Evolutionary conservation across 2,113 vertebrate species (phyloP), one percentile per base, ranked within the genome.

Genomic region (Xerus inauris): DNA sequence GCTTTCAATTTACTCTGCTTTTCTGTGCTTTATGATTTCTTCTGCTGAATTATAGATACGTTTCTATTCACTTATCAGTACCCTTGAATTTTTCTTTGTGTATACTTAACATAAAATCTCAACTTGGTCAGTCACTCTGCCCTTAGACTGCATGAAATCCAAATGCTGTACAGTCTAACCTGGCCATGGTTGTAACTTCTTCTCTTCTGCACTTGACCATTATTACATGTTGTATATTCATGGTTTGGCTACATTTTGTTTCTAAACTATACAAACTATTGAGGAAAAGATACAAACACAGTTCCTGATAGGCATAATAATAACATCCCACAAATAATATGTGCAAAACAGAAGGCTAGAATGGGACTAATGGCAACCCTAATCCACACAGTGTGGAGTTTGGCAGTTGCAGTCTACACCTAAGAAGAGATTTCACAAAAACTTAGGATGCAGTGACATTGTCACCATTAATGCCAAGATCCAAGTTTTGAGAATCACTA

Each of bases 141-240:
- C 6, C 32, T 49, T 32, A 20, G 17, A 24, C 42, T 32, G 12
- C 13, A 3, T 38, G 28, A 69, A 26, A 71, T 81, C 42, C 30
- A 49, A 1, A 8, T 4, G 17, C 28, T 5, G 47, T 24, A 1
- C 35, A 20, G 9, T 65, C 79, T 69, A 1, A n/a, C 13, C 0
- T 45, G 20, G n/a, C 24, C 59, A 28, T 32, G 9, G 51, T 72
- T 38, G 24, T 40, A 13, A 32, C 38, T 65, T 20, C 51, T 82
- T 80, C 45, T 79, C 13, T 57, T 62, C 79, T 62, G 42, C 20
- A 14, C 0, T n/a, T 49, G 64, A 12, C 51, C 51, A 2, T 49
- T 69, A 12, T 22, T 42, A 16, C 28, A 19, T 65, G 59, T 35
- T 62, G 30, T 30, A 42, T 30, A 35, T 9, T 38, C 24, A 14